Percentiles rank a stretch among this genome's conserved stretches.
phyloP scores from a whole-genome alignment of 2,113 vertebrate genomes.

The Colinus virginianus region DNA sequence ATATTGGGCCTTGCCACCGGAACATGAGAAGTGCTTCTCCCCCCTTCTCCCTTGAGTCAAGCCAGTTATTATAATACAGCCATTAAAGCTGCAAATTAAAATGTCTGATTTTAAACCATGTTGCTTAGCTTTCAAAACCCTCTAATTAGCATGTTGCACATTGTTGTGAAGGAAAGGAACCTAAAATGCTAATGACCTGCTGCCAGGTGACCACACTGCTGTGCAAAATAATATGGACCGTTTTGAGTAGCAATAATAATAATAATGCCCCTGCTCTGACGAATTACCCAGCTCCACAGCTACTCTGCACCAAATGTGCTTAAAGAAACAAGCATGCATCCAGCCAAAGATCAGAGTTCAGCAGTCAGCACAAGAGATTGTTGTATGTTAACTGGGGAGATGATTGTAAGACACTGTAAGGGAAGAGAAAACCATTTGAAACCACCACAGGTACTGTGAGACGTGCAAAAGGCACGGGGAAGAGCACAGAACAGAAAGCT shows the following conservation, averaged over 20 bases:
- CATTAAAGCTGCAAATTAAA: constrained; percentile 84
- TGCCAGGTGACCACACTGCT: constrained; percentile 80
- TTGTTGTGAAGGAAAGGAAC: constrained; percentile 79
- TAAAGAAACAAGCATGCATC: constrained; percentile 31
- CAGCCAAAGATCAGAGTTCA: constrained; percentile 46
- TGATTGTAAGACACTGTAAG: background rate
- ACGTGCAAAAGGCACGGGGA: background rate
- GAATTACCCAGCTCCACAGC: constrained; percentile 68
- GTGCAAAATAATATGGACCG: constrained; percentile 74
- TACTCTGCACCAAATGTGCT: constrained; percentile 25
- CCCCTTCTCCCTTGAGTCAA: constrained; percentile 67
- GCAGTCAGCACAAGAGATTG: constrained; percentile 1
- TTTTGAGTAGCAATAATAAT: constrained; percentile 52
- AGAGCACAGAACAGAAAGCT: background rate
- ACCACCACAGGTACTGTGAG: background rate
- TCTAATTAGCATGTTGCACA: constrained; percentile 84
- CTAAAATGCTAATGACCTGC: constrained; percentile 84
- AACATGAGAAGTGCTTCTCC: constrained; percentile 78
- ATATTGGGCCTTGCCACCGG: constrained; percentile 72
- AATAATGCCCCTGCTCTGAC: constrained; percentile 15
- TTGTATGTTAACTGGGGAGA: constrained; percentile 41
- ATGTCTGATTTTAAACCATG: constrained; percentile 86
- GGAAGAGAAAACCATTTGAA: constrained; percentile 8
- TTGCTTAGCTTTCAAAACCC: constrained; percentile 84
- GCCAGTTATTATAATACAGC: constrained; percentile 82